Evolutionary conservation across 2,113 vertebrate species (phyloP).

Genomic region (Tetrao urogallus): DNA sequence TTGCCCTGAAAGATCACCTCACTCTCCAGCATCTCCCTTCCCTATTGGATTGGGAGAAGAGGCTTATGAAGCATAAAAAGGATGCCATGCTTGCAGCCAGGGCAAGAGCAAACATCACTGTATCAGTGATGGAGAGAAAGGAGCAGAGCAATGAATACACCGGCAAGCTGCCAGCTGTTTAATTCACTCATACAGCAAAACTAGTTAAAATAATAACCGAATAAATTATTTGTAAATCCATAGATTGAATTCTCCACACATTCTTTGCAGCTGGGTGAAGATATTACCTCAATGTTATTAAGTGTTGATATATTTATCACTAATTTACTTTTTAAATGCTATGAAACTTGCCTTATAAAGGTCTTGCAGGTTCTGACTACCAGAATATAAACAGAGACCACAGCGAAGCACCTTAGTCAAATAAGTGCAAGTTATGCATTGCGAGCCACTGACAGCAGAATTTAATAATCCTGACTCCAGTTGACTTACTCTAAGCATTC

Average conservation of each 20-base stretch:
- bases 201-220: constrained; percentile 61
- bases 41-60: background rate
- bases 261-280: constrained; percentile 40
- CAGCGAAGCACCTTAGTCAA: background rate
- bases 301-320: constrained; percentile 40
- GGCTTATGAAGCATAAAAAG: background rate
- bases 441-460: constrained; percentile 41
- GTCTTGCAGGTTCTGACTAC: background rate
- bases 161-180: constrained; percentile 59
- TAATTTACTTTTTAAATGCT: constrained; percentile 61
- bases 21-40: background rate
- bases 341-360: constrained; percentile 53
- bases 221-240: constrained; percentile 67
- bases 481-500: constrained; percentile 59
- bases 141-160: constrained; percentile 23
- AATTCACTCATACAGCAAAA: constrained; percentile 49
- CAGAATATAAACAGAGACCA: constrained; percentile 50
- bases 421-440: constrained; percentile 18
- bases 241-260: constrained; percentile 59
- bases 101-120: background rate
- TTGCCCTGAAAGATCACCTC: constrained; percentile 40
- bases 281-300: constrained; percentile 22
- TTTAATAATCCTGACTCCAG: constrained; percentile 53
- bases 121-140: background rate
- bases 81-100: background rate